Conservation (phyloP, 2,888 invertebrate species). For the Daptonema setosum region DNA sequence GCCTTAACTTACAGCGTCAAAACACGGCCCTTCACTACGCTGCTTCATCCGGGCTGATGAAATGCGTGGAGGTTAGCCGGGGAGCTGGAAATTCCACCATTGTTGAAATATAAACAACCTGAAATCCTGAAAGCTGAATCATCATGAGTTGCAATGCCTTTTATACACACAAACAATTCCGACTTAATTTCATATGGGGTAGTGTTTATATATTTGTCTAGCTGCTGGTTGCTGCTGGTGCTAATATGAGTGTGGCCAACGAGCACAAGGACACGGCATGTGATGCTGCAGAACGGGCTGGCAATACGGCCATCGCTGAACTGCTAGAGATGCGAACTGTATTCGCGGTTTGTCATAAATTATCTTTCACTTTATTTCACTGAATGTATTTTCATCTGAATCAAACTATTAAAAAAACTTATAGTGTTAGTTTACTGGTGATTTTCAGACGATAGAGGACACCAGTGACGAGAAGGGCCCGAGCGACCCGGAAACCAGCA, state of each 20-base stretch:
- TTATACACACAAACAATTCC: too few species aligned
- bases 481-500: too few species aligned
- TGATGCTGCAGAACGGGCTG: slow-evolving; percentile 41
- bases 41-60: slow-evolving; percentile 40
- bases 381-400: neutral
- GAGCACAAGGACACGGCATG: slow-evolving; percentile 42
- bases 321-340: slow-evolving; percentile 47
- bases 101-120: too few species aligned
- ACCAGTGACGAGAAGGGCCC: too few species aligned
- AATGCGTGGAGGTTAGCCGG: slow-evolving; percentile 41
- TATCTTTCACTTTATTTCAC: neutral
- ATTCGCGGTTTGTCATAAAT: slow-evolving; percentile 32
- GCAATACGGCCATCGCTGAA: slow-evolving; percentile 41
- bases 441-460: too few species aligned
- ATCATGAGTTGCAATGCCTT: too few species aligned
- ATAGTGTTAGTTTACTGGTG: too few species aligned
- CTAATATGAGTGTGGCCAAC: slow-evolving; percentile 43
- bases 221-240: slow-evolving; percentile 39
- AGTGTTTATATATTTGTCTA: slow-evolving; percentile 10
- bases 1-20: slow-evolving; percentile 35
- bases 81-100: too few species aligned
- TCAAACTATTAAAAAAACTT: too few species aligned
- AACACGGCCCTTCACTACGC: slow-evolving; percentile 48
- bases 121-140: too few species aligned
- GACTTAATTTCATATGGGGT: neutral